A percentile compares a stretch with the other conserved stretches of the same genome.
phyloP scores from a whole-genome alignment of 1,140 invertebrate genomes.

The Cherax destructor region DNA sequence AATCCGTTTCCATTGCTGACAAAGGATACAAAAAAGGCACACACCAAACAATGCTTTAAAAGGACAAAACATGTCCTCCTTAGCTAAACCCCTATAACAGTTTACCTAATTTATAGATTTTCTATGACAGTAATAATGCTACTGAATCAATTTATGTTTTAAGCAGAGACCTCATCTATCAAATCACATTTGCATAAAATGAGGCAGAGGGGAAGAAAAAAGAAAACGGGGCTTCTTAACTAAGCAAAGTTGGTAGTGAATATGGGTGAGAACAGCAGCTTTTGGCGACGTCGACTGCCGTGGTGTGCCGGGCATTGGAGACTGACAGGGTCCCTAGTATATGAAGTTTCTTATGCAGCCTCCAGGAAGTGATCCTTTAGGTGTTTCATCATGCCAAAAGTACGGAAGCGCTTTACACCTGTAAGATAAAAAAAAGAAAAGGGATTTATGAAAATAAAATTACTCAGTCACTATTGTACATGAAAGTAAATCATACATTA shows the following conservation, averaged over 20 bases:
- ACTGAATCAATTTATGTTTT: neutral
- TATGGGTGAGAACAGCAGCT: conserved; percentile 21
- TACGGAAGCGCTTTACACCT: conserved; percentile 90
- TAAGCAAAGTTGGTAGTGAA: conserved; percentile 51
- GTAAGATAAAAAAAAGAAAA: conserved; percentile 31
- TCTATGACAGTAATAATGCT: neutral
- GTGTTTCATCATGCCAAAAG: conserved; percentile 97
- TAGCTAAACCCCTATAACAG: conserved; percentile 32
- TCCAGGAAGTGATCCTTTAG: conserved; percentile 92
- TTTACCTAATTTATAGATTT: conserved; percentile 19
- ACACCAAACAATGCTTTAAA: conserved; percentile 63
- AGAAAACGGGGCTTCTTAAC: conserved; percentile 28
- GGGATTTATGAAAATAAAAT: too few relatives aligned
- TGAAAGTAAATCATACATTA: too few relatives aligned
- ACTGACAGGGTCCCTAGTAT: conserved; percentile 46
- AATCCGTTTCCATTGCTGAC: conserved; percentile 31
- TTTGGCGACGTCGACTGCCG: conserved; percentile 28
- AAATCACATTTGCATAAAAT: neutral
- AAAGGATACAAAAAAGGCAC: conserved; percentile 45
- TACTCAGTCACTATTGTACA: too few relatives aligned
- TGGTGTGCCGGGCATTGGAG: conserved; percentile 37
- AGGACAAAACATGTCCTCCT: conserved; percentile 16
- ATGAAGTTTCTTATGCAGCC: conserved; percentile 50
- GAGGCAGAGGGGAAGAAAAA: neutral
- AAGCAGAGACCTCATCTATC: neutral